Evolutionary conservation across 2,113 vertebrate genomes (phyloP).

Genomic region (Pomatostomus ruficeps): DNA sequence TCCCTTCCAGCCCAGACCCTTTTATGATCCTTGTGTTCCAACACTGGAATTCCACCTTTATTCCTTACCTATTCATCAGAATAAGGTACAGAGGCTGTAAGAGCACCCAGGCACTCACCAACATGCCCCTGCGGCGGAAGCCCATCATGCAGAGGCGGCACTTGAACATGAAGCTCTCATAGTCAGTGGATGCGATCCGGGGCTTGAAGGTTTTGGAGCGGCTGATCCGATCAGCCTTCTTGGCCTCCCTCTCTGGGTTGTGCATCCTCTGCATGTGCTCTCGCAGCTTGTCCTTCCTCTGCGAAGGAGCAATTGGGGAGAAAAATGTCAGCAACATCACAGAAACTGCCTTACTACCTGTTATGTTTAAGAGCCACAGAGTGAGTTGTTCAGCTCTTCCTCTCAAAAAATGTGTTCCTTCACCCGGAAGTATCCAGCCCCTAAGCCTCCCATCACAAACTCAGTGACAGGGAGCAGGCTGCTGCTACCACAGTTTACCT

Average conservation of each 20-base stretch:
- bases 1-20: neutral
- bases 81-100: neutral
- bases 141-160: slow-evolving; percentile 98
- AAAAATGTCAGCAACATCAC: neutral
- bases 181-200: slow-evolving; percentile 89
- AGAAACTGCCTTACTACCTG: neutral
- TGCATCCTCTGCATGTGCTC: slow-evolving; percentile 99
- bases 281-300: slow-evolving; percentile 97
- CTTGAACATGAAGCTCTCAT: slow-evolving; percentile 97
- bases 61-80: neutral
- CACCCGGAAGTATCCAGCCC: neutral
- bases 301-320: neutral
- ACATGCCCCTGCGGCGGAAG: slow-evolving; percentile 93
- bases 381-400: neutral
- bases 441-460: neutral
- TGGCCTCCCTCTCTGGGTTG: slow-evolving; percentile 94
- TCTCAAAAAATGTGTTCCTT: neutral
- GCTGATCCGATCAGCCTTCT: slow-evolving; percentile 90
- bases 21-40: neutral
- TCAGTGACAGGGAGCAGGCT: neutral
- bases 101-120: slow-evolving; percentile 78
- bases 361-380: neutral
- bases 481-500: neutral
- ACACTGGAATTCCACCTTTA: neutral
- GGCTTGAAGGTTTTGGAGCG: slow-evolving; percentile 92